Base-by-base conservation (phyloP, 2,113 vertebrate genomes). In the Trematomus loennbergii region DNA sequence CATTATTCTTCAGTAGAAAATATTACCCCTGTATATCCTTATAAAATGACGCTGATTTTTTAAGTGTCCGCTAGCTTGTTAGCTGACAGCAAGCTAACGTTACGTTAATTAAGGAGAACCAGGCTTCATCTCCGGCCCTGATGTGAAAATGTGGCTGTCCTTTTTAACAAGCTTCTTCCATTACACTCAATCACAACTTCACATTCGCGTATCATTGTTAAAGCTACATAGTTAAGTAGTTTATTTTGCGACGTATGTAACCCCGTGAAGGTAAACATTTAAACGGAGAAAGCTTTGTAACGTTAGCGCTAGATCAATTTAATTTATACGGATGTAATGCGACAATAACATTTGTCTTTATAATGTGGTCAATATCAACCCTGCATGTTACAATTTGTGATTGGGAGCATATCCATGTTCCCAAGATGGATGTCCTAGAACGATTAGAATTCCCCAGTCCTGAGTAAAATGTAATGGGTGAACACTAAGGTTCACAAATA, bases 71-170 rank as follows among this genome's bases (percentile, higher is more conserved):
- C 6, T 9, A 45, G 17, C n/a, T 2, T 57, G 20, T 45, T 3
- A 10, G 20, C 25, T 45, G 20, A 12, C 71, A 9, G 18, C 43
- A 40, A 40, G 79, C 63, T 80, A 33, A 15, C 11, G n/a, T 40
- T 54, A 13, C 55, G 49, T 48, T 62, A 36, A 48, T 6, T 25
- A 20, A 18, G 10, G 17, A 36, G 55, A 60, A 15, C 10, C 36
- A 78, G 86, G 89, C 87, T 85, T 78, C 62, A 22, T 0, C 12
- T 76, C 12, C 9, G 91, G 91, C 91, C 90, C 66, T 63, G 50
- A 17, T 33, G 1, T 1, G 22, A 9, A 17, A 29, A 18, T 15
- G 12, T n/a, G 43, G 4, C 17, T 10, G 43, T 12, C 40, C 29
- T 29, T 1, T 48, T 50, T 25, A 8, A 7, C 0, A 0, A 0